Evolutionary conservation across 2,113 vertebrate species (phyloP).

Genomic region (Conger conger): DNA sequence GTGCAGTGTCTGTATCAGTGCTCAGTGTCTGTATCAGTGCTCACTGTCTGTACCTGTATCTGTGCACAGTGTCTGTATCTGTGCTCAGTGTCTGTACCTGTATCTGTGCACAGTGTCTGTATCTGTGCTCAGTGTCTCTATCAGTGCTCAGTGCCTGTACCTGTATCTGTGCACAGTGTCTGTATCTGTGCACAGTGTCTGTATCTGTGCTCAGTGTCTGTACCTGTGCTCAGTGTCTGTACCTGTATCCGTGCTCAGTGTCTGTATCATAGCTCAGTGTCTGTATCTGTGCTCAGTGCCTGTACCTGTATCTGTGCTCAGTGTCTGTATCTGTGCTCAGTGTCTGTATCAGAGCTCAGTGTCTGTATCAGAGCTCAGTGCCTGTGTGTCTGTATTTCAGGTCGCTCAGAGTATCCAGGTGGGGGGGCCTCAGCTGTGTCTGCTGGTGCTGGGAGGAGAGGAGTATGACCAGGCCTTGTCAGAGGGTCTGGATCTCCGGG

Average conservation of each 20-base stretch:
- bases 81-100: neutral
- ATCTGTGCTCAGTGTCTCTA: neutral
- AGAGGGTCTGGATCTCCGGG: slow-evolving; percentile 46
- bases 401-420: slow-evolving; percentile 78
- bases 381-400: slow-evolving; percentile 51
- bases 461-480: slow-evolving; percentile 60
- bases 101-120: neutral
- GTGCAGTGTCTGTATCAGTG: too few relatives aligned
- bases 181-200: too few relatives aligned
- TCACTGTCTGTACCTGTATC: neutral
- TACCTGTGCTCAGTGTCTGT: too few relatives aligned
- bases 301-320: too few relatives aligned
- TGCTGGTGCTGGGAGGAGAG: slow-evolving; percentile 67
- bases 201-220: too few relatives aligned
- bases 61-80: neutral
- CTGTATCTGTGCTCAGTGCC: neutral
- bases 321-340: too few relatives aligned
- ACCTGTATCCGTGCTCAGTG: neutral
- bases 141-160: neutral
- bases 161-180: too few relatives aligned
- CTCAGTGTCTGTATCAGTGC: neutral
- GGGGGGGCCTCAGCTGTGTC: slow-evolving; percentile 76
- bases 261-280: neutral
- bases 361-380: neutral
- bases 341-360: too few relatives aligned